Evolutionary conservation across 1,140 invertebrate genomes (phyloP), one percentile per base, ranked within the genome.

Genomic region (Bactericera cockerelli): DNA sequence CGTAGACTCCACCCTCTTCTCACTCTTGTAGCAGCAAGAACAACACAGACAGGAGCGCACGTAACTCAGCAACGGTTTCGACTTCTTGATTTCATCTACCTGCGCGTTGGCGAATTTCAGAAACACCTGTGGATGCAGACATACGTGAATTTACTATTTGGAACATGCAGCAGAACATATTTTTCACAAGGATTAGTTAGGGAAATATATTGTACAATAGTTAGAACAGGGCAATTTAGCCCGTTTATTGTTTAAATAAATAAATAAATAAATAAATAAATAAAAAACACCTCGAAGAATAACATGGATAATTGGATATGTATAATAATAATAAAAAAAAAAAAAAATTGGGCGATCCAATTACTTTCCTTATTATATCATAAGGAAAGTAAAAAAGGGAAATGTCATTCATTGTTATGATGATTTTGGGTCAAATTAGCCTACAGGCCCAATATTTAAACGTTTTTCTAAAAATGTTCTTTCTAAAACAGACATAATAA

Each of bases 51-150:
- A 49, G 19, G 42, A 49, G 8, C 60, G 22, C 2, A 57, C 19
- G 24, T 58, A 26, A n/a, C 25, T 58, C 1, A 60, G 56, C 2
- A 60, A 10, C 1, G 24, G 16, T 13, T 28, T 21, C 26, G 53
- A 26, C 11, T 36, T 54, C 49, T 61, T 59, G 13, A 59, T 39
- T 49, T 56, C 56, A 24, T 62, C 61, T 14, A 55, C 36, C 55
- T 64, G 63, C 31, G 62, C 63, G 55, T 61, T 64, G 19, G 63
- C 63, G 62, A 64, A 64, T 31, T 55, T 59, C 24, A 64, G 26
- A 58, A 64, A 64, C 16, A 64, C 63, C 61, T 64, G n/a, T n/a
- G n/a, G 19, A 64, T 54, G 57, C 10, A 38, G 22, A 42, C 28
- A 19, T 21, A 33, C 16, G 4, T 11, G 21, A 28, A 16, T 16